A percentile compares a stretch with the other conserved stretches of the same genome.
These are phyloP conservation scores for Capra hircus DNA, from an alignment of 2,113 vertebrate genomes.

Conservation along the genomic window DNA sequence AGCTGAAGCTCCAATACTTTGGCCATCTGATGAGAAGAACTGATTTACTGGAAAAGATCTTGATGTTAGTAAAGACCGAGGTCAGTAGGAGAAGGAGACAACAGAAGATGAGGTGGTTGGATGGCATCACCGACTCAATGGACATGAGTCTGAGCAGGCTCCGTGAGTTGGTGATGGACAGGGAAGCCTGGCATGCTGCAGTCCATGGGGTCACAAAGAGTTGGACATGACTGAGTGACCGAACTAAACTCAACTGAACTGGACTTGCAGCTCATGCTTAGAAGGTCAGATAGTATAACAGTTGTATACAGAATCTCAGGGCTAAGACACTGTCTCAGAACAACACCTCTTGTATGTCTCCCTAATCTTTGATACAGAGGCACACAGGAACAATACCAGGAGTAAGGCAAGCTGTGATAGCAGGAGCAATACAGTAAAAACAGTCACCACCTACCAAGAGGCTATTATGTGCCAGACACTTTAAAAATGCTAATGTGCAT, in stretches of 20 bases:
- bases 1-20: neutral
- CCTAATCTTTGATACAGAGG: neutral
- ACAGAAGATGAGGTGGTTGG: neutral
- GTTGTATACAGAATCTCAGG: neutral
- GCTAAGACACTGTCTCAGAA: neutral
- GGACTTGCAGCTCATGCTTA: neutral
- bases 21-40: neutral
- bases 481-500: neutral
- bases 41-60: neutral
- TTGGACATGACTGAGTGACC: neutral
- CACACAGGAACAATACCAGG: neutral
- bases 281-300: neutral
- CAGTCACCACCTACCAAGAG: neutral
- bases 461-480: neutral
- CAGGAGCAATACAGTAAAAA: neutral
- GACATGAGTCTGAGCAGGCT: neutral
- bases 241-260: neutral
- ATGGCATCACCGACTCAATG: neutral
- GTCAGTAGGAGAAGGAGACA: neutral
- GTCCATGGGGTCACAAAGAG: neutral
- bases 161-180: rapidly evolving
- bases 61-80: neutral
- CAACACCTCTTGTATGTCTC: neutral
- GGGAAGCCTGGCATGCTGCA: neutral
- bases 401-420: neutral